Percentiles rank a stretch among this genome's conserved stretches.
Conservation (phyloP, 2,797 vertebrate genomes). For the Gambelia wislizenii region DNA sequence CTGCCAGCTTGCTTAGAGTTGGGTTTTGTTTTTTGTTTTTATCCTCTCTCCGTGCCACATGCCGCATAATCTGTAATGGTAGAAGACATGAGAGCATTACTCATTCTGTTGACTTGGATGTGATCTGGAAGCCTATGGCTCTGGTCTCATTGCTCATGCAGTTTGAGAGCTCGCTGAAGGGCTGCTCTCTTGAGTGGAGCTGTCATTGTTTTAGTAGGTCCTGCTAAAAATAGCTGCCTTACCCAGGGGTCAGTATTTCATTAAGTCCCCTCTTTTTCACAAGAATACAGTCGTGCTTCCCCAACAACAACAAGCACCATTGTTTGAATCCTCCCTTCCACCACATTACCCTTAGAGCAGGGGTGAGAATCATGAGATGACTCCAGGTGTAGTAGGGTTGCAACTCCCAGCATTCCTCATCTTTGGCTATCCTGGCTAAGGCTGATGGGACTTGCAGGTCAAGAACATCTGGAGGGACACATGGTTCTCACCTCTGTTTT, state of each 20-base stretch:
- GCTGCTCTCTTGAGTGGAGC: slow-evolving; percentile 33
- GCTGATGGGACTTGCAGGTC: background rate
- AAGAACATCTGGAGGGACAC: background rate
- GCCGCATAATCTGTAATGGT: slow-evolving; percentile 53
- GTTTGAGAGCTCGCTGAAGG: slow-evolving; percentile 43
- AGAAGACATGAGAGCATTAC: slow-evolving; percentile 54
- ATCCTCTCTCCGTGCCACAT: slow-evolving; percentile 17
- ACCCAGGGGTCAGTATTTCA: background rate
- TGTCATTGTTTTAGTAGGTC: slow-evolving; percentile 40
- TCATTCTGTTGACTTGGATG: slow-evolving; percentile 51
- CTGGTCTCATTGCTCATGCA: slow-evolving; percentile 46
- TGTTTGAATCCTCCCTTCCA: background rate
- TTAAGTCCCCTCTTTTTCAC: background rate
- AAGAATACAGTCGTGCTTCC: background rate
- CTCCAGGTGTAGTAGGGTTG: background rate
- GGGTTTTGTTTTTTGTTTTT: no score
- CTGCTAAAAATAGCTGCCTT: slow-evolving; percentile 39
- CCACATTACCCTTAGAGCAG: no score
- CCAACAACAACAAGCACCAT: background rate
- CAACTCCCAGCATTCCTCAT: background rate
- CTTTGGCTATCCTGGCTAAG: background rate
- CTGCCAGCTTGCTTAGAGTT: slow-evolving; percentile 42
- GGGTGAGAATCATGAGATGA: no score
- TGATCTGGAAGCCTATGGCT: slow-evolving; percentile 32
- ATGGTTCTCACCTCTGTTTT: no score